Base-by-base conservation (phyloP, 2,888 invertebrate species). In the Philaethria dido region DNA sequence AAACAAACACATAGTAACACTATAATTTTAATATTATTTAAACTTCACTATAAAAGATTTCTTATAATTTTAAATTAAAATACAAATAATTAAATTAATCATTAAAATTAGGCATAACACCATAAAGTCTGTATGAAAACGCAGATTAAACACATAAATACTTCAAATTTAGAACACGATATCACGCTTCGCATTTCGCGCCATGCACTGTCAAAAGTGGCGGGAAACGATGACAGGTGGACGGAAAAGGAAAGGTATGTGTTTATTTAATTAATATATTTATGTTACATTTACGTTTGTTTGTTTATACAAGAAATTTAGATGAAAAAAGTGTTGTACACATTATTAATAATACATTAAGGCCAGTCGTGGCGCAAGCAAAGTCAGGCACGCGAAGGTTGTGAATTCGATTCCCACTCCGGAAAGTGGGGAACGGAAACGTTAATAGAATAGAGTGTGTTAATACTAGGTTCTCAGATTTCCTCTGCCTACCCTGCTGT, bases 121-220 rank as follows among this genome's bases (percentile, higher is more conserved):
- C 64, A 62, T 62, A 65, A 47, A 68, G 60, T 55, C 65, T 45
- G 16, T n/a, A 44, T 9, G 66, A 65, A n/a, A 75, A 69, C 69
- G 78, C 80, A 75, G 78, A 78, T 78, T 82, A 84, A 75, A 79
- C 77, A 80, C 75, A 76, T 63, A 68, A 66, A 60, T 61, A 69
- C 54, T 77, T 76, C 69, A 74, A 78, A 82, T 75, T 69, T 77
- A 75, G 75, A 78, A 73, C 80, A 79, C 79, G 74, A 84, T 78
- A 72, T 63, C 80, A 80, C 81, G 80, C 77, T 81, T 80, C 81
- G 78, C 82, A 81, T 73, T 77, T 76, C 76, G 77, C 69, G 68
- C 69, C 73, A 70, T 70, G 63, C 64, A 75, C 77, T 78, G 78
- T 71, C 77, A 70, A 74, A 71, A 71, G 60, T 71, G 72, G 71